These are phyloP conservation scores for Conops quadrifasciatus DNA, from an alignment of 2,888 invertebrate species.

Conservation along the genomic window DNA sequence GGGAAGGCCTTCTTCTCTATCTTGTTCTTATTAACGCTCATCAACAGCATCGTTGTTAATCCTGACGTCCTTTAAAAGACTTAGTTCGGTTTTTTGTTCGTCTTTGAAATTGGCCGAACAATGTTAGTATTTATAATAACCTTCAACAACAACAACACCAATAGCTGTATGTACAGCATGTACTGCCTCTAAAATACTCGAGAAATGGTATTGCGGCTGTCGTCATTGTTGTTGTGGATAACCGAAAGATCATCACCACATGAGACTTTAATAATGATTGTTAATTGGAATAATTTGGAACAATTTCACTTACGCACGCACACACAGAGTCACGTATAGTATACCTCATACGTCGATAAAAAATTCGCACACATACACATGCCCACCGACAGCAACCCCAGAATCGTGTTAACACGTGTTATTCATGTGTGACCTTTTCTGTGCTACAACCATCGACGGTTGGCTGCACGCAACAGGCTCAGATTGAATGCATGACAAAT, in stretches of 20 bases:
- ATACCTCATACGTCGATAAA: not conserved
- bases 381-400: too few relatives aligned
- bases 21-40: not conserved
- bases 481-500: too few relatives aligned
- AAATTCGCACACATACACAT: too few relatives aligned
- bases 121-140: too few relatives aligned
- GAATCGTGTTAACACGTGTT: slow-evolving; percentile 34
- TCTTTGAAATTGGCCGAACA: slow-evolving; percentile 30
- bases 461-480: too few relatives aligned
- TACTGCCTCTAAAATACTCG: not conserved
- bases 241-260: slow-evolving; percentile 24
- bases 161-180: not conserved
- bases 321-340: not conserved
- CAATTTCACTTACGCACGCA: not conserved
- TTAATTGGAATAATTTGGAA: not conserved
- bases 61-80: not conserved
- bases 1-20: not conserved
- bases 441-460: not conserved
- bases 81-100: not conserved
- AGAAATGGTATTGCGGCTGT: too few relatives aligned
- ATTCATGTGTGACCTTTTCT: not conserved
- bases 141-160: not conserved
- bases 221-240: slow-evolving; percentile 19
- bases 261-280: slow-evolving; percentile 5
- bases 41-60: not conserved